These are phyloP conservation scores for Phrixothrix hirtus DNA, from an alignment of 2,888 invertebrate genomes.

Conservation along the genomic window DNA sequence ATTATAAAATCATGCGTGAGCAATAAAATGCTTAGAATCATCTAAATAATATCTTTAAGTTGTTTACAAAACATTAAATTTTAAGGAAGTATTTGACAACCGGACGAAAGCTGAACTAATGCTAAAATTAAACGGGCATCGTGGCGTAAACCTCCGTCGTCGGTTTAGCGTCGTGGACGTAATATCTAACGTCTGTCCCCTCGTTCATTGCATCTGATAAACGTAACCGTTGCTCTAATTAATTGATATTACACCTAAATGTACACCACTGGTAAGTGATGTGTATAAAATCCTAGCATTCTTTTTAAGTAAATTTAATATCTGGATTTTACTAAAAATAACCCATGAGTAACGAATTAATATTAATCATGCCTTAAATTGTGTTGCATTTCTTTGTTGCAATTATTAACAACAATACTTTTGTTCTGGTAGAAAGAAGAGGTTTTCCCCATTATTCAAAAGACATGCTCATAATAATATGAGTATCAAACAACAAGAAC, in stretches of 20 bases:
- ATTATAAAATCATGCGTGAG: no score
- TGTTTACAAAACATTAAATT: background rate
- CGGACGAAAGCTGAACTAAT: slow-evolving; percentile 51
- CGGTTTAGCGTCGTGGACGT: slow-evolving; percentile 33
- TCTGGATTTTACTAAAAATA: slow-evolving; percentile 26
- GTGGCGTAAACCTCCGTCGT: slow-evolving; percentile 36
- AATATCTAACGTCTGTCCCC: slow-evolving; percentile 25
- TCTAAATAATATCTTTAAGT: background rate
- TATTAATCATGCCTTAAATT: slow-evolving; percentile 18
- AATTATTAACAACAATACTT: no score
- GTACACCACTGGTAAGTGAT: slow-evolving; percentile 35
- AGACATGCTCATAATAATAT: slow-evolving; percentile 41
- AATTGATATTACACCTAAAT: slow-evolving; percentile 8
- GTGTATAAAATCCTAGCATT: slow-evolving; percentile 20
- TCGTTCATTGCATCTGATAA: slow-evolving; percentile 12
- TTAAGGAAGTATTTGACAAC: slow-evolving; percentile 47
- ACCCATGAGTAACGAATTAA: slow-evolving; percentile 31
- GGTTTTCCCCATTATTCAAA: slow-evolving; percentile 33
- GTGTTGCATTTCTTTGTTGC: slow-evolving; percentile 14
- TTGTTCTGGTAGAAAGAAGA: slow-evolving; percentile 16
- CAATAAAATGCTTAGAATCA: no score
- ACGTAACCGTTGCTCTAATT: no score
- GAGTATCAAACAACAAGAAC: slow-evolving; percentile 44
- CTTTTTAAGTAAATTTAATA: background rate
- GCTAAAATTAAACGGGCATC: slow-evolving; percentile 51